Evolutionary conservation across 2,797 vertebrate genomes (phyloP), one percentile per base, ranked within the genome.

Genomic region (Podargus strigoides): DNA sequence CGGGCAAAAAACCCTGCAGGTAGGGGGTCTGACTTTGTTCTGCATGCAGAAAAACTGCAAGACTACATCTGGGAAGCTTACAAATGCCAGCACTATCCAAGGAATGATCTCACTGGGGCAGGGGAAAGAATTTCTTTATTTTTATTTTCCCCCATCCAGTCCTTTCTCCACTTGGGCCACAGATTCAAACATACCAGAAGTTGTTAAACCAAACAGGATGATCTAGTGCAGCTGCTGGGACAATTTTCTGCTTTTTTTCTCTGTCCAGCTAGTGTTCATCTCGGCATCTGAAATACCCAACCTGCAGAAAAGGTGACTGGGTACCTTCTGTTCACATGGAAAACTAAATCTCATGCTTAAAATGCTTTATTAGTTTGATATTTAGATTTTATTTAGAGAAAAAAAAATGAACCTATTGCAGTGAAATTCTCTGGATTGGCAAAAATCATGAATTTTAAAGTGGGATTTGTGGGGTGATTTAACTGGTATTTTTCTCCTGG

Each of bases 21-120:
- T 96, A 95, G 91, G 95, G 81, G 81, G 27, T 81, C 53, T 90
- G 87, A 30, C 66, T 94, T 81, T 19, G 63, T 90, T 94, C 86
- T 96, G 96, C 96, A 95, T 96, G 96, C 47, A 85, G 89, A 64
- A 83, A 81, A 86, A 46, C 62, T 28, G 85, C 87, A 68, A 94
- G 87, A 36, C 68, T 87, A 11, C 39, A 67, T 37, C 39, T 62
- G 58, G 16, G 58, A 78, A 85, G 92, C 24, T 92, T 87, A 30
- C 19, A 52, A 73, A 68, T 86, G 62, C 62, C 80, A 90, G 4
- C 0, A 22, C 15, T 75, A 7, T 39, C 42, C 6, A 66, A 86
- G 60, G 50, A 70, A 69, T 2, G 2, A 37, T 53, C 19, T 62
- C 41, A 17, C 14, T 67, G 58, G 46, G 47, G 36, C 59, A 58